Percentiles rank a stretch among this genome's conserved stretches.
Conservation (phyloP, 2,113 vertebrate species). For the Erythrocercus mccallii region DNA sequence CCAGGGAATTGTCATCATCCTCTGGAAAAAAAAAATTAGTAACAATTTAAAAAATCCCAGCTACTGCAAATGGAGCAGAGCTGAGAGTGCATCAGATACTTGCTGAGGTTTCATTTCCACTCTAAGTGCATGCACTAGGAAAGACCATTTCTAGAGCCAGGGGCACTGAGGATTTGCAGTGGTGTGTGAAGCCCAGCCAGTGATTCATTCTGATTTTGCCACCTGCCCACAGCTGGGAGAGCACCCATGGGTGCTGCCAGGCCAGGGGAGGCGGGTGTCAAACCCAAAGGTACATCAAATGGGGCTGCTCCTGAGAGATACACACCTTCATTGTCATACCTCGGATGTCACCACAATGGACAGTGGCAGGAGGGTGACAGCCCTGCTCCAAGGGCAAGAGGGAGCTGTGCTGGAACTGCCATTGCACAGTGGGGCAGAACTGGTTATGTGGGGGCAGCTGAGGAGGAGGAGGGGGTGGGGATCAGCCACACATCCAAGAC, state of each 20-base stretch:
- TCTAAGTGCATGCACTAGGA: neutral
- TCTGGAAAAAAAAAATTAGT: neutral
- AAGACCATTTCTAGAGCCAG: neutral
- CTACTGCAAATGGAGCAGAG: neutral
- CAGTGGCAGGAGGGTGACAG: neutral
- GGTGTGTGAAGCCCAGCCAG: neutral
- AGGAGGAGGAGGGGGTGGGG: neutral
- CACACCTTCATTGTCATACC: neutral
- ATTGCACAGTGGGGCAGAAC: neutral
- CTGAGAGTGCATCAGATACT: neutral
- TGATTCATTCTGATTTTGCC: neutral
- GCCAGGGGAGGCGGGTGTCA: neutral
- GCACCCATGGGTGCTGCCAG: neutral
- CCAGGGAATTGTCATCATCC: neutral
- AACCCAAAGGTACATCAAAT: rapidly evolving
- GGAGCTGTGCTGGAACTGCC: neutral
- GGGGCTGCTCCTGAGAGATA: rapidly evolving
- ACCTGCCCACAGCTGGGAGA: rapidly evolving
- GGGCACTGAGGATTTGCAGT: neutral
- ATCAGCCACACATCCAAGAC: neutral
- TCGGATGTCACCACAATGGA: rapidly evolving
- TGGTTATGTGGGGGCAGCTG: rapidly evolving
- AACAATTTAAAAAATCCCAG: neutral
- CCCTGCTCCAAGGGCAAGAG: neutral
- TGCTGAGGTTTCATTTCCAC: neutral